Evolutionary conservation across 2,888 invertebrate species (phyloP).

Genomic region (Caenorhabditis uteleia): DNA sequence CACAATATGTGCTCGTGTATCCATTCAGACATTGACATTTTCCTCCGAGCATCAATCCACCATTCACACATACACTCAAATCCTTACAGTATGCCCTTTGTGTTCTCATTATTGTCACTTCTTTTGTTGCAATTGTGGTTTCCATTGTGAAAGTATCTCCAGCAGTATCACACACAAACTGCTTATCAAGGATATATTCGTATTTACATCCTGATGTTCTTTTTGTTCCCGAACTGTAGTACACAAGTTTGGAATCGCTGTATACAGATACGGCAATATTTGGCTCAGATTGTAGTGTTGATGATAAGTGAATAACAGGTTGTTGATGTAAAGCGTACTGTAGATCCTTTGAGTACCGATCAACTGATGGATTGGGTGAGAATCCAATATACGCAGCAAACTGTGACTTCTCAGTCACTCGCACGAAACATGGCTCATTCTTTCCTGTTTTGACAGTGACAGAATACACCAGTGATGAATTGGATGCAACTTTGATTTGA

Average conservation of each 20-base stretch:
- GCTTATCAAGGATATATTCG: constrained; percentile 19
- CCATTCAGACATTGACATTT: constrained; percentile 22
- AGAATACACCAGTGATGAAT: constrained; percentile 11
- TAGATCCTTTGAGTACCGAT: constrained; percentile 23
- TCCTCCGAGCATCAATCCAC: constrained; percentile 29
- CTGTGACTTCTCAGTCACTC: constrained; percentile 33
- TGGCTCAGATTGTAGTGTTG: constrained; percentile 30
- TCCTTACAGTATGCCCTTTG: constrained; percentile 42
- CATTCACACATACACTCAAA: constrained; percentile 37
- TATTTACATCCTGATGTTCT: constrained; percentile 35
- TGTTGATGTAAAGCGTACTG: constrained; percentile 25
- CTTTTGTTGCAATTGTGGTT: constrained; percentile 11
- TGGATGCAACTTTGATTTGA: constrained; percentile 11
- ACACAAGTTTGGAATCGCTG: constrained; percentile 7
- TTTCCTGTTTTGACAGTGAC: background rate
- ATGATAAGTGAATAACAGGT: constrained; percentile 33
- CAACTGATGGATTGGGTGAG: constrained; percentile 42
- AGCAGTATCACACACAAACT: constrained; percentile 15
- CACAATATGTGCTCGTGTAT: constrained; percentile 35
- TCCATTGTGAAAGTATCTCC: constrained; percentile 24
- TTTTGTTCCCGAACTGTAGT: background rate
- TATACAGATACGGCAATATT: background rate
- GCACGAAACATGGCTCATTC: constrained; percentile 11
- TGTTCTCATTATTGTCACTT: constrained; percentile 36
- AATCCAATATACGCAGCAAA: constrained; percentile 41